A percentile compares a stretch with the other conserved stretches of the same genome.
These are phyloP conservation scores for Montipora capitata DNA, from an alignment of 92 coral and sea anemone species.

Conservation along the genomic window DNA sequence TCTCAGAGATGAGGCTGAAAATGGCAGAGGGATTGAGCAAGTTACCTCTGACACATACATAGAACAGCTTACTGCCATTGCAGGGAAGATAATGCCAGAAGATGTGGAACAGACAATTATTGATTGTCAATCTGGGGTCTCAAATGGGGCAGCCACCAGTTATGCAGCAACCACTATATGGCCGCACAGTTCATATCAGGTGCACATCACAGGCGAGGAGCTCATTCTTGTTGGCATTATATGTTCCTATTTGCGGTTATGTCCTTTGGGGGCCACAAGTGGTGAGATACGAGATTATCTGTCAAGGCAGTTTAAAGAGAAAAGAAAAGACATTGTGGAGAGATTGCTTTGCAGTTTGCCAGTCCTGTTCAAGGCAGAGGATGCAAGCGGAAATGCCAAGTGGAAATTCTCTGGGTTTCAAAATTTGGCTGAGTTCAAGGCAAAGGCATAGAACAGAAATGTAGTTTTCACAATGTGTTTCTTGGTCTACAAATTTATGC, in stretches of 20 bases:
- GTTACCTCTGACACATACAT: neutral
- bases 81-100: neutral
- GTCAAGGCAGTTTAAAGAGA: conserved; percentile 80
- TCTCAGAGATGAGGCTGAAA: neutral
- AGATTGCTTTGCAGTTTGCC: conserved; percentile 79
- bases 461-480: neutral
- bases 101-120: neutral
- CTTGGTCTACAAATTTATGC: neutral
- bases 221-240: conserved; percentile 85
- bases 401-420: conserved; percentile 88
- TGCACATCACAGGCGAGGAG: conserved; percentile 82
- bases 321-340: conserved; percentile 63
- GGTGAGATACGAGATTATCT: conserved; percentile 75
- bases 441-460: neutral
- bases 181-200: conserved; percentile 22
- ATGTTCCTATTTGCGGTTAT: conserved; percentile 85
- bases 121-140: conserved; percentile 14
- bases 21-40: neutral
- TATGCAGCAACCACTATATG: neutral
- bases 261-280: conserved; percentile 87
- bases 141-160: conserved; percentile 9
- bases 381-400: conserved; percentile 64
- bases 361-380: conserved; percentile 76
- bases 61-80: neutral
- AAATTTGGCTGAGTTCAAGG: conserved; percentile 19